Evolutionary conservation across 30 jellyfish, hydroid and myxozoan species (phyloP), one percentile per base, ranked within the genome.

Genomic region (Turritopsis rubra): DNA sequence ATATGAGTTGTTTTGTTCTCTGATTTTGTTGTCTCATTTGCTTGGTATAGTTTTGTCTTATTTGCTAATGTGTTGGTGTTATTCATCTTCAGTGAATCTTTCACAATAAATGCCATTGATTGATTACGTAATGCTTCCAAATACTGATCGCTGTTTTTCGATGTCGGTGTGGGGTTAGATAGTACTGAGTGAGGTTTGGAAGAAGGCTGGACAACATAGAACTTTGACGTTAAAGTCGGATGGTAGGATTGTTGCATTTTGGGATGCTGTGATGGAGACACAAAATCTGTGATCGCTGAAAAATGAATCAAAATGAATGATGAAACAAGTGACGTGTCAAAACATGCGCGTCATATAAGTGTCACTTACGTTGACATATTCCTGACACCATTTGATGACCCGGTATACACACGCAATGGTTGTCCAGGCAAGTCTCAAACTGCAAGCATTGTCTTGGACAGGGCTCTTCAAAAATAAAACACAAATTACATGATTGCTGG

Each of bases 391-490:
- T 21, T 22, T 79, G 28, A 22, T 79, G 86, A 16, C 86, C 86
- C 16, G 86, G 86, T 7, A 79, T 79, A 31, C 86, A 79, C 86
- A 16, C 16, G 25, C 86, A 79, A 16, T 79, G 79, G 79, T 53
- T 79, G 31, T 79, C 86, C 21, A 79, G 23, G 28, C 86, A 79
- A 21, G 86, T 1, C 24, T 79, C 79, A 79, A 79, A 79, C 13
- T 79, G 86, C 21, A 79, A 29, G 21, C 86, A 79, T 41, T 24
- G 86, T 8, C 53, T 29, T 29, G 86, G 79, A 1, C 86, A 79
- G 25, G 71, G 41, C 53, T 79, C 86, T 79, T 29, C 8, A 1
- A 0, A 30, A 79, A 76, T 19, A 24, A 76, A 76, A 76, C 18
- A 0, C 18, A 25, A 21, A 18, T 18, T 18, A 60, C 19, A 54